Percentiles rank a stretch among this genome's conserved stretches.
Conservation (phyloP, 2,797 vertebrate species). For the Notamacropus eugenii region DNA sequence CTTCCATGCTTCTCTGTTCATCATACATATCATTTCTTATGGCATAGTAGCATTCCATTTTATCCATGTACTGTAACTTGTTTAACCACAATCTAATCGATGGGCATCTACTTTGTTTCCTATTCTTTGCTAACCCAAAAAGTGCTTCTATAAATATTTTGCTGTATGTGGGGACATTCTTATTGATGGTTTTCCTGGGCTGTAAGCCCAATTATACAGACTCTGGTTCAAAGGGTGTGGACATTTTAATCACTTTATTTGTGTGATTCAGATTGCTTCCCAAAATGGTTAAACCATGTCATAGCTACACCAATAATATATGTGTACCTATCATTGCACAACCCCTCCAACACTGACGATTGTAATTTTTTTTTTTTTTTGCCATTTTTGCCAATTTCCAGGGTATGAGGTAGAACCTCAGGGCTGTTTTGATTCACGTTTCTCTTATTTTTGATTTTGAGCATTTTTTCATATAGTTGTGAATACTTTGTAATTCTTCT, state of each 20-base stretch:
- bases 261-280: not conserved
- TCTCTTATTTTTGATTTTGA: not conserved
- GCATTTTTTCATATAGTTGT: not conserved
- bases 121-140: not conserved
- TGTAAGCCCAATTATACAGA: not conserved
- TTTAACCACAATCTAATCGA: not conserved
- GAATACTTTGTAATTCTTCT: not conserved
- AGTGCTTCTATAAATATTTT: not conserved
- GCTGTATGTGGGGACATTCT: not conserved
- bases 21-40: not conserved
- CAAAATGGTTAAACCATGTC: not conserved
- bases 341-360: not conserved
- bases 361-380: not conserved
- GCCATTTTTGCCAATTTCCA: not conserved
- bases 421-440: not conserved
- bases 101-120: not conserved
- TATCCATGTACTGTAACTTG: not conserved
- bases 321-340: not conserved
- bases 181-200: not conserved
- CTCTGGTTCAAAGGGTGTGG: not conserved
- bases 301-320: not conserved
- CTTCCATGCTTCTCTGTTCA: not conserved
- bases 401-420: not conserved
- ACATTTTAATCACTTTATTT: not conserved
- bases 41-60: not conserved